phyloP scores from a whole-genome alignment of 2,888 invertebrate genomes.

The Ophion ellenae region DNA sequence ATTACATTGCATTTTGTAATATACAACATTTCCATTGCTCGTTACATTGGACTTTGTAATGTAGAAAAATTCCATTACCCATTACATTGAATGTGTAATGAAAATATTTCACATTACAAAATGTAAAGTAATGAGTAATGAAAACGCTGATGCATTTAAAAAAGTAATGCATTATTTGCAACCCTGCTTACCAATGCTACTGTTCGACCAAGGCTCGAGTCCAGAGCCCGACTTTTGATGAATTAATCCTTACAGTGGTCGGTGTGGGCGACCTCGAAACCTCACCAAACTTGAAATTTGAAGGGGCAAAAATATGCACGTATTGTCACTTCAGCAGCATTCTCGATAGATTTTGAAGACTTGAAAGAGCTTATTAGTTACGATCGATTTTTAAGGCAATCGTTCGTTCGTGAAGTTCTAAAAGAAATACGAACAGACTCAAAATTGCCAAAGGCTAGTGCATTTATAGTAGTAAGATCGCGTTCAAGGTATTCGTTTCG shows the following conservation, averaged over 20 bases:
- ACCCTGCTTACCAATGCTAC: neutral
- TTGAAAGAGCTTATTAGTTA: slow-evolving; percentile 21
- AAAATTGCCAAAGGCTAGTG: slow-evolving; percentile 50
- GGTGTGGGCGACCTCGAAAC: no score
- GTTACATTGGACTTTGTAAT: no score
- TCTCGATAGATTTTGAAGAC: neutral
- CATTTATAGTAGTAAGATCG: slow-evolving; percentile 41
- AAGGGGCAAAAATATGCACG: neutral
- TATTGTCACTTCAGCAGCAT: neutral
- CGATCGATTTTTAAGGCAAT: slow-evolving; percentile 18
- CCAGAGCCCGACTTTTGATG: neutral
- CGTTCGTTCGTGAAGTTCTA: neutral
- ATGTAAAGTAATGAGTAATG: no score
- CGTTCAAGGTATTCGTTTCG: neutral
- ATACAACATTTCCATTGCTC: no score
- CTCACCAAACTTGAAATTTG: neutral
- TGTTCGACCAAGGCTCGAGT: neutral
- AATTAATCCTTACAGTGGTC: no score
- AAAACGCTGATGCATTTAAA: no score
- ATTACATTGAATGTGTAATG: no score
- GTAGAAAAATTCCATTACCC: no score
- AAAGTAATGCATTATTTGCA: no score
- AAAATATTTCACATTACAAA: no score
- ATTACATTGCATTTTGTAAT: no score
- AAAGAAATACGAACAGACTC: neutral